Conservation (phyloP, 2,113 vertebrate genomes). For the Falco punctatus region DNA sequence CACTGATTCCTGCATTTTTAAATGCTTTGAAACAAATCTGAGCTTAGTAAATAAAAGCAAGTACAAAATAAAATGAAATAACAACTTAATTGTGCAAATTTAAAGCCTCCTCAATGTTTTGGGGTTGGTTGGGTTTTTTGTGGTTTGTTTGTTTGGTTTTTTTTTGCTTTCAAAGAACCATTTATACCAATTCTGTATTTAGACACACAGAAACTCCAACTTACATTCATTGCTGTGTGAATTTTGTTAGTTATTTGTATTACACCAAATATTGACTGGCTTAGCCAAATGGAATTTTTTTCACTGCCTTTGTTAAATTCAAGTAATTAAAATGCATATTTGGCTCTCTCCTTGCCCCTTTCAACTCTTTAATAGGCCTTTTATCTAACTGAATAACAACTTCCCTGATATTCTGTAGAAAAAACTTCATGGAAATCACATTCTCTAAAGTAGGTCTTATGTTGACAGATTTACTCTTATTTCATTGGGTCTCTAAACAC, state of each 20-base stretch:
- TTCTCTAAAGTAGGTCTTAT: constrained; percentile 16
- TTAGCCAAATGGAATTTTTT: not conserved
- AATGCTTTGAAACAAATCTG: constrained; percentile 11
- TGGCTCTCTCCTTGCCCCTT: not conserved
- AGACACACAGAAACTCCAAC: not conserved
- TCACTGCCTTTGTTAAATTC: not conserved
- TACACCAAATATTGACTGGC: not conserved
- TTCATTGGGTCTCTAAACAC: constrained; percentile 31
- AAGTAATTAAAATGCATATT: constrained; percentile 45
- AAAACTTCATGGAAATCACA: constrained; percentile 6
- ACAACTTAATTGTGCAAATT: not conserved
- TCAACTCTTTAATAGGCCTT: constrained; percentile 2
- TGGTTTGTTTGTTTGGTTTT: not conserved
- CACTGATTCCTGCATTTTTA: not conserved
- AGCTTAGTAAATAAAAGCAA: constrained; percentile 13
- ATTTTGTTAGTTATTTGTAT: not conserved
- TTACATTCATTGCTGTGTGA: not conserved
- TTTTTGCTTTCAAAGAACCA: not conserved
- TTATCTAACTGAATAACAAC: constrained; percentile 7
- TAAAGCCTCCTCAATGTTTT: not conserved
- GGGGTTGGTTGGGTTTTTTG: not conserved
- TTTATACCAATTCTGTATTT: not conserved
- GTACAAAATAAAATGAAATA: constrained; percentile 20
- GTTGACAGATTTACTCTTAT: constrained; percentile 40
- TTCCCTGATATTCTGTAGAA: not conserved